Evolutionary conservation across 1,140 invertebrate species (phyloP).

Genomic region (Drosophila triauraria): DNA sequence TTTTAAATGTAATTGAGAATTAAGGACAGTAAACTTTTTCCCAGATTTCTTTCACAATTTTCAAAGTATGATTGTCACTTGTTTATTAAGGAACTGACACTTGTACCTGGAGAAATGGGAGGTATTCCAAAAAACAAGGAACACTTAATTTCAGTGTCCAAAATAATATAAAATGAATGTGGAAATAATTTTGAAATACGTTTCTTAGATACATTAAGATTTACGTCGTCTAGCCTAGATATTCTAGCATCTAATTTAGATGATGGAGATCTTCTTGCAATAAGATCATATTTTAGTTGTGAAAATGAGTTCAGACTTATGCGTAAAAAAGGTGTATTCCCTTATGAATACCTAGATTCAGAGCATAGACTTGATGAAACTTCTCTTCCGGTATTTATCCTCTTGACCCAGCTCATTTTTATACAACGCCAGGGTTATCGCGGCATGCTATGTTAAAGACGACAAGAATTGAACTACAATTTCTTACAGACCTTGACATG

Average conservation of each 20-base stretch:
- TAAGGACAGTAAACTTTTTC: slow-evolving; percentile 65
- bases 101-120: slow-evolving; percentile 62
- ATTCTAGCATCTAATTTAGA: too few relatives aligned
- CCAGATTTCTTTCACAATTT: slow-evolving; percentile 79
- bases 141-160: slow-evolving; percentile 49
- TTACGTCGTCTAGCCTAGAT: slow-evolving; percentile 11
- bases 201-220: slow-evolving; percentile 76
- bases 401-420: background rate
- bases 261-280: too few relatives aligned
- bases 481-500: too few relatives aligned
- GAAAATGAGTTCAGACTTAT: too few relatives aligned
- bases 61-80: slow-evolving; percentile 61
- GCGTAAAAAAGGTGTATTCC: background rate
- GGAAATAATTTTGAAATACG: slow-evolving; percentile 45
- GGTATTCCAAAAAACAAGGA: slow-evolving; percentile 83
- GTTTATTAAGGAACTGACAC: slow-evolving; percentile 70
- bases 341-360: background rate
- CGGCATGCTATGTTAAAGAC: too few relatives aligned
- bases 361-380: background rate
- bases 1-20: slow-evolving; percentile 79
- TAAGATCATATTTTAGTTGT: too few relatives aligned
- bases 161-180: slow-evolving; percentile 23
- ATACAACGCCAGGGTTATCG: too few relatives aligned
- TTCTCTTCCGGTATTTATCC: background rate
- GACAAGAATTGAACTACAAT: too few relatives aligned